Evolutionary conservation across 1,140 invertebrate genomes (phyloP).

Genomic region (Drosophila tsacasi): DNA sequence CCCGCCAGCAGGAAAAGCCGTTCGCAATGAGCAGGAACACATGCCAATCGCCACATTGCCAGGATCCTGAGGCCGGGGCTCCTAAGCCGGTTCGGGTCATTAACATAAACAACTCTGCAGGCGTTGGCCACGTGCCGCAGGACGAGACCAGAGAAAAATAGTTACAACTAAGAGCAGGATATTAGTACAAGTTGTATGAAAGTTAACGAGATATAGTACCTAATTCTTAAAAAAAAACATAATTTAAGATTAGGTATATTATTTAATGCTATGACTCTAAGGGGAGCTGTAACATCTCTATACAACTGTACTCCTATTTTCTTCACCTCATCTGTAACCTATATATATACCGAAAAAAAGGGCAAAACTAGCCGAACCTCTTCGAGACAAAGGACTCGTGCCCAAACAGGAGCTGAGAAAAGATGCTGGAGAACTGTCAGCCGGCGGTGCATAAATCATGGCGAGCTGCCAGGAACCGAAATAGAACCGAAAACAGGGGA

Average conservation of each 20-base stretch:
- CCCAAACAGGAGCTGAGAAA: slow-evolving; percentile 43
- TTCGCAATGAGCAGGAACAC: slow-evolving; percentile 63
- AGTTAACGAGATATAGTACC: too few species aligned
- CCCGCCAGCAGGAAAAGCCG: slow-evolving; percentile 31
- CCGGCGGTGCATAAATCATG: slow-evolving; percentile 71
- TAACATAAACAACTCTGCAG: slow-evolving; percentile 80
- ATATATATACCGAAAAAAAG: slow-evolving; percentile 26
- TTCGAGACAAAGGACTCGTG: slow-evolving; percentile 26
- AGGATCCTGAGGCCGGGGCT: slow-evolving; percentile 1
- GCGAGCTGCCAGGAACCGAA: slow-evolving; percentile 37
- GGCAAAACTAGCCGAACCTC: slow-evolving; percentile 62
- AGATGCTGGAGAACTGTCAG: slow-evolving; percentile 64
- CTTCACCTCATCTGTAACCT: slow-evolving; percentile 13
- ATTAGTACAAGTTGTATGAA: background rate
- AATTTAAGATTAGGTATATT: background rate
- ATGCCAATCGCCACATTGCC: slow-evolving; percentile 70
- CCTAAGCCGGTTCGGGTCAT: slow-evolving; percentile 61
- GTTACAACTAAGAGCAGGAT: background rate
- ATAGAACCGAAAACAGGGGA: slow-evolving; percentile 39
- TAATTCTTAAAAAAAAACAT: background rate
- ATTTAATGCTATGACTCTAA: background rate
- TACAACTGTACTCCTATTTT: background rate
- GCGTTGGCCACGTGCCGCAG: slow-evolving; percentile 62
- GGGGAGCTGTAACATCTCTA: too few species aligned
- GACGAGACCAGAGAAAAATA: slow-evolving; percentile 10